Base-by-base conservation (phyloP, 2,797 vertebrate species). In the Odontamblyopus rebecca region DNA sequence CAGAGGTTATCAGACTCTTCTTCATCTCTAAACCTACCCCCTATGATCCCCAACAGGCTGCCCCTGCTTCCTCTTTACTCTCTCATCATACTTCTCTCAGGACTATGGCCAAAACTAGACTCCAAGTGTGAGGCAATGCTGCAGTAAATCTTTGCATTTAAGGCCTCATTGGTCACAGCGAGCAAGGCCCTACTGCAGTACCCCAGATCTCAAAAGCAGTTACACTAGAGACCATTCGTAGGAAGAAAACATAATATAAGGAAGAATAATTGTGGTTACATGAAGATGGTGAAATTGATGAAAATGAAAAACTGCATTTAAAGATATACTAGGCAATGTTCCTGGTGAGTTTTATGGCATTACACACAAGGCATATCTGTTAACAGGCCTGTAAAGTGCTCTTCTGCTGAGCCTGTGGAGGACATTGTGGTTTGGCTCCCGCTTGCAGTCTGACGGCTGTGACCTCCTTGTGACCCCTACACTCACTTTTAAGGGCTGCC, bases 131-230 rank as follows among this genome's bases (percentile, higher is more conserved):
- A 84, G 78, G 80, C 79, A 83, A 80, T 76, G 68, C 69, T 67
- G 84, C 77, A 74, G 76, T 86, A 88, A 85, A 90, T 87, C 70
- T 79, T 69, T 11, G 76, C 60, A 79, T 87, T 86, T 91, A 69
- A 79, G 77, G 82, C 82, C 73, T 81, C 78, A 67, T 60, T 85
- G 83, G 70, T 48, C 7, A 61, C 41, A 4, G 63, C 27, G 70
- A 1, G 23, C 61, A 66, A 5, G 0, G 44, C 68, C 57, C 57
- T 41, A 69, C 81, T 53, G n/a, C 27, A 23, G 75, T 70, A 67
- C 6, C 63, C 71, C 71, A 67, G 75, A 75, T 77, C 68, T 51
- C 41, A 23, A 68, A 65, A 65, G 57, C 7, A 72, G 69, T 67
- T 57, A 65, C 11, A 73, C 68, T 35, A 18, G 61, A 72, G 75